Conservation (phyloP, 2,113 vertebrate species). For the Pyxicephalus adspersus region DNA sequence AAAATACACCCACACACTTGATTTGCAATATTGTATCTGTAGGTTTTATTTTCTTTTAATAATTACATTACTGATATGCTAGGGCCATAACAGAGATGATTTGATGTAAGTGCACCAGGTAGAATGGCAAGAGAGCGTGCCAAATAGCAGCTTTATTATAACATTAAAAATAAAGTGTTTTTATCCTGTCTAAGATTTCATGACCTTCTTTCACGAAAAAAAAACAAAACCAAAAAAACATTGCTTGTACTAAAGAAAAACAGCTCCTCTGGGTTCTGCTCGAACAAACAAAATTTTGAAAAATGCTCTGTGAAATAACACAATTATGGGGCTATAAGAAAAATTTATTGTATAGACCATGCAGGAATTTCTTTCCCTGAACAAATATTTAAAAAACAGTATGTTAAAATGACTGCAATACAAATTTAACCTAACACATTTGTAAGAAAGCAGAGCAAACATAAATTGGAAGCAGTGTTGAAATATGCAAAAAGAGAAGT, state of each 20-base stretch:
- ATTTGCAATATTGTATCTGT: too few species aligned
- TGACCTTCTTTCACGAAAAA: slow-evolving; percentile 17
- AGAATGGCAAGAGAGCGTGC: background rate
- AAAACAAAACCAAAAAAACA: slow-evolving; percentile 19
- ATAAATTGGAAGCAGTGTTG: too few species aligned
- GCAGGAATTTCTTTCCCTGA: background rate
- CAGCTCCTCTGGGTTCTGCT: slow-evolving; percentile 4
- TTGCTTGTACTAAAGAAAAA: slow-evolving; percentile 31
- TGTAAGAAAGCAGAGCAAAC: too few species aligned
- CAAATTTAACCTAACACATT: background rate
- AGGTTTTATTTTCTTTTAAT: too few species aligned
- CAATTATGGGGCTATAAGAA: background rate
- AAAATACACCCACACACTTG: too few species aligned
- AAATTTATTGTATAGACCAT: background rate
- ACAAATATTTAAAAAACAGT: background rate
- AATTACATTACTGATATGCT: too few species aligned
- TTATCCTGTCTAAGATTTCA: slow-evolving; percentile 3
- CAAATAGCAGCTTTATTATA: background rate
- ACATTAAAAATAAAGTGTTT: background rate
- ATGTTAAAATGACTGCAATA: background rate
- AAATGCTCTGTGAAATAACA: slow-evolving; percentile 1
- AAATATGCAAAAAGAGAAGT: too few species aligned
- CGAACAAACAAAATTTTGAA: background rate
- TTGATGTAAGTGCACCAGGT: too few species aligned
- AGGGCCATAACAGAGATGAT: too few species aligned